phyloP scores from a whole-genome alignment of 2,888 invertebrate genomes.

The Drosophila picticornis region DNA sequence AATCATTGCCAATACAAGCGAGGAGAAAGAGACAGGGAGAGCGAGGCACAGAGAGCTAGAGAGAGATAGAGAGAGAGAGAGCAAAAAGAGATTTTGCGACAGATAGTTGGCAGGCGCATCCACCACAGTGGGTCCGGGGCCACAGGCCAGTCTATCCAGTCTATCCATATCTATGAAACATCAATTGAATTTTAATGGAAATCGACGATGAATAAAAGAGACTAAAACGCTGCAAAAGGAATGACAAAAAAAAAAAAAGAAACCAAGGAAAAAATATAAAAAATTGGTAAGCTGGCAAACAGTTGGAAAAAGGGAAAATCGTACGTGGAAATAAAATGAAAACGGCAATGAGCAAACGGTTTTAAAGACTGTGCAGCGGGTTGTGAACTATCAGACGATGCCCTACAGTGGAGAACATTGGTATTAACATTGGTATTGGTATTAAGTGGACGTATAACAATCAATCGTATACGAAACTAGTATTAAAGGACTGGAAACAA shows the following conservation, averaged over 20 bases:
- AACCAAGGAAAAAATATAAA: conserved; percentile 1
- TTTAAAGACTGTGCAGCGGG: conserved; percentile 63
- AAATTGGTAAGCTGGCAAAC: conserved; percentile 59
- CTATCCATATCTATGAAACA: conserved; percentile 58
- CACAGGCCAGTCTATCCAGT: conserved; percentile 8
- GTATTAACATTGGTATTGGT: no score
- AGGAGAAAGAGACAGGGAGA: conserved; percentile 22
- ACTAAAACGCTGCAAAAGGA: conserved; percentile 76
- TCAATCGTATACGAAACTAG: background rate
- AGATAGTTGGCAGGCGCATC: conserved; percentile 70
- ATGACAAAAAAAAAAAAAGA: conserved; percentile 37
- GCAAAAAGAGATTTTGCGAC: conserved; percentile 33
- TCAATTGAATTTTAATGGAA: conserved; percentile 82
- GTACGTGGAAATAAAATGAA: conserved; percentile 72
- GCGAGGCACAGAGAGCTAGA: background rate
- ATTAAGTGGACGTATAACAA: background rate
- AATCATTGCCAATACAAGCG: conserved; percentile 60
- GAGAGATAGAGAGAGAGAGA: conserved; percentile 28
- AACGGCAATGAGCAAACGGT: conserved; percentile 71
- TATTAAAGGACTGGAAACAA: background rate
- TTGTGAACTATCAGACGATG: conserved; percentile 53
- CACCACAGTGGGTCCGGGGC: conserved; percentile 46
- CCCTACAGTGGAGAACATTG: conserved; percentile 5
- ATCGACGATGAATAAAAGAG: conserved; percentile 82
- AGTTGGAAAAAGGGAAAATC: conserved; percentile 69